Evolutionary conservation across 2,888 invertebrate genomes (phyloP).

Genomic region (Carterocephalus palaemon): DNA sequence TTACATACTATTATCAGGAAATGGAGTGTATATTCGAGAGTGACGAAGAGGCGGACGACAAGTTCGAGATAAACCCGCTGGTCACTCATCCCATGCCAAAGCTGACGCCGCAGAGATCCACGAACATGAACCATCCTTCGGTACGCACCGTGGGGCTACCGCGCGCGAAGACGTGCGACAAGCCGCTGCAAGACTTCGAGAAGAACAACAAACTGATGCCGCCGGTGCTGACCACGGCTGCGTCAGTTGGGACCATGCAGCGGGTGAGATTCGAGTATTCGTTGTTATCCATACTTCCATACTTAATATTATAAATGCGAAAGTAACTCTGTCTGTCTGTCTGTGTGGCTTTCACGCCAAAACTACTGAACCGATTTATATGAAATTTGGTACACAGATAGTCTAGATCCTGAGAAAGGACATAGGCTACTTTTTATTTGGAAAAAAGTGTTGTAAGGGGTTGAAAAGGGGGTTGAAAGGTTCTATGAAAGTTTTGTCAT

Average conservation of each 20-base stretch:
- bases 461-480: no score
- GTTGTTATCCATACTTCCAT: no score
- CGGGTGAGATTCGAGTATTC: no score
- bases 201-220: conserved; percentile 47
- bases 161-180: conserved; percentile 71
- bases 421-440: no score
- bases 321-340: no score
- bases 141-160: conserved; percentile 67
- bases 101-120: conserved; percentile 58
- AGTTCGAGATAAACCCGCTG: conserved; percentile 71
- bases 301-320: no score
- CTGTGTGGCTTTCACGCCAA: no score
- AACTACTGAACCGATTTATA: no score
- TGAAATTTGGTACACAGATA: no score
- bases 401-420: no score
- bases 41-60: conserved; percentile 80
- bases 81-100: conserved; percentile 60
- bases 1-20: conserved; percentile 73
- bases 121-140: conserved; percentile 69
- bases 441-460: no score
- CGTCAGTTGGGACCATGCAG: conserved; percentile 71
- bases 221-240: conserved; percentile 59
- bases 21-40: conserved; percentile 84
- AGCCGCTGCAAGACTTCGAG: conserved; percentile 67
- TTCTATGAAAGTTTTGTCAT: no score